Evolutionary conservation across 2,113 vertebrate species (phyloP), one percentile per base, ranked within the genome.

Genomic region (Caloenas nicobarica): DNA sequence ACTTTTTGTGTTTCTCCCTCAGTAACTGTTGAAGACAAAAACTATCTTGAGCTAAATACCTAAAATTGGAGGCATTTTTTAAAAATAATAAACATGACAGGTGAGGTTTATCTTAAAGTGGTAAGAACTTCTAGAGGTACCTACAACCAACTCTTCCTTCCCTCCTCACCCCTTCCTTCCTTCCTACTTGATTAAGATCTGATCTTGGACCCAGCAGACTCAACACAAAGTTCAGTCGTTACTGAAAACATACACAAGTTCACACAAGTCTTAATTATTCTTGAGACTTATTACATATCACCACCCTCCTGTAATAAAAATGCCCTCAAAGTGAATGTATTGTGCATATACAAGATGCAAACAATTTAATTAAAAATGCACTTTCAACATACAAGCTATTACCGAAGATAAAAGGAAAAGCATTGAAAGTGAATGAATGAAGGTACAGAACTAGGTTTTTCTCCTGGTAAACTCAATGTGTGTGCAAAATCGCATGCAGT

Each of bases 181-280:
- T 93, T 93, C 60, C 66, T 82, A 48, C 33, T 78, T 69, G 82
- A 91, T 76, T 86, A 86, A 79, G 69, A 93, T 95, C 89, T 88
- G 74, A 91, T 89, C 81, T 94, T 89, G 79, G 64, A 89, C 70
- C 50, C 34, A 91, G 66, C n/a, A 95, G 34, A 86, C 51, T 93
- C 58, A 90, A 94, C 72, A 89, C n/a, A 71, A 95, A 97, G 77
- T 92, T 95, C 86, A 97, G 74, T 84, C 9, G 7, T 54, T 83
- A 64, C 65, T 40, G 73, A 86, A 94, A 90, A 91, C 34, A 77
- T n/a, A 74, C 24, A 93, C 95, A 96, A 96, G 93, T 94, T 93
- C 84, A 93, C 58, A 92, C 91, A 95, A 14, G 95, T 82, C 94
- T 96, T 91, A 96, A 95, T 95, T 96, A 95, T 91, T 96, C 92